These are phyloP conservation scores for Aythya baeri DNA, from an alignment of 2,113 vertebrate species.

Conservation along the genomic window DNA sequence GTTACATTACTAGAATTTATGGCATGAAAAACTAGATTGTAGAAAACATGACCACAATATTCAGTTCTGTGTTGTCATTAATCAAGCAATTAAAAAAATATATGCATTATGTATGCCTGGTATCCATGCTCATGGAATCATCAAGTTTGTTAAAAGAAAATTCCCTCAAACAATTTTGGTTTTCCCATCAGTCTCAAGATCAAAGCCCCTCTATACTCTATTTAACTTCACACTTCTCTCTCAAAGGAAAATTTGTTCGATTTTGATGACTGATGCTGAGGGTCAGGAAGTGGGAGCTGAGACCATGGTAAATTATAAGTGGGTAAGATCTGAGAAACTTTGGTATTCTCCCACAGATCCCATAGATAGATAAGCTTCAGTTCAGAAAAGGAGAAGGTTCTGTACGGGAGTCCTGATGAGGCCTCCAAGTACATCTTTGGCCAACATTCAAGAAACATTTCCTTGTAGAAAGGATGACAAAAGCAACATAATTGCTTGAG, in stretches of 20 bases:
- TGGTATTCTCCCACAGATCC: not conserved
- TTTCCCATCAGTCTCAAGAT: not conserved
- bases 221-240: not conserved
- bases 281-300: not conserved
- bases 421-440: not conserved
- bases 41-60: not conserved
- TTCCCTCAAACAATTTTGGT: not conserved
- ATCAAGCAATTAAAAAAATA: not conserved
- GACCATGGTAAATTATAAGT: not conserved
- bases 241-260: not conserved
- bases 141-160: not conserved
- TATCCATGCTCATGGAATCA: not conserved
- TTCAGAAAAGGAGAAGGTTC: not conserved
- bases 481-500: not conserved
- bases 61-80: not conserved
- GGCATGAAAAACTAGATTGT: not conserved
- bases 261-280: not conserved
- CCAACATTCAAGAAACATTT: not conserved
- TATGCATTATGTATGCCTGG: not conserved
- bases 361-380: not conserved
- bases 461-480: not conserved
- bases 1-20: not conserved
- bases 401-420: not conserved
- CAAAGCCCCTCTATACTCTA: not conserved
- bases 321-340: not conserved